These are phyloP conservation scores for Taurulus bubalis DNA, from an alignment of 2,113 vertebrate species.

Conservation along the genomic window DNA sequence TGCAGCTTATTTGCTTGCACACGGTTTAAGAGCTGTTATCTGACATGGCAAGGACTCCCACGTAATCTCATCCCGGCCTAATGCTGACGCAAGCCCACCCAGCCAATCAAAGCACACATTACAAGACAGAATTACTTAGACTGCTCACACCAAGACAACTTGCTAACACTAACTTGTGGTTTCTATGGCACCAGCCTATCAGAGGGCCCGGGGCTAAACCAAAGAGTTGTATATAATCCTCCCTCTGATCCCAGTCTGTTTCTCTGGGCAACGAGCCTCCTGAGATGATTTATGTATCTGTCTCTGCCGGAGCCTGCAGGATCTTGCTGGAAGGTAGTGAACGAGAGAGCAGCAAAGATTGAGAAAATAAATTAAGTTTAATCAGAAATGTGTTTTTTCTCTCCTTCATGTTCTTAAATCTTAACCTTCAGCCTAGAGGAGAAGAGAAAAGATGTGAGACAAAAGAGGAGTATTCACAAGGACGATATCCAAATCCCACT, in stretches of 20 bases:
- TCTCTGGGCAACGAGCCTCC: constrained; percentile 67
- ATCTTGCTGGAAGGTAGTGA: constrained; percentile 63
- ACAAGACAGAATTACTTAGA: constrained; percentile 12
- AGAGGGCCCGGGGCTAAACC: constrained; percentile 48
- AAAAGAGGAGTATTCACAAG: constrained; percentile 46
- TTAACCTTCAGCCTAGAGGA: constrained; percentile 30
- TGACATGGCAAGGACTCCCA: constrained; percentile 30
- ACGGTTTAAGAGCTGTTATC: constrained; percentile 30
- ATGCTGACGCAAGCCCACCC: constrained; percentile 18
- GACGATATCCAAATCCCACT: constrained; percentile 60
- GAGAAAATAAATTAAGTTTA: constrained; percentile 59
- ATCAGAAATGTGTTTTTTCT: constrained; percentile 34
- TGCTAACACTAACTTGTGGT: constrained; percentile 44
- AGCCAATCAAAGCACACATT: constrained; percentile 31
- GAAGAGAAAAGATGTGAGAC: constrained; percentile 20
- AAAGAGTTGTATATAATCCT: constrained; percentile 67
- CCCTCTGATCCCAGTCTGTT: constrained; percentile 63
- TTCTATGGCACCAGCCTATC: constrained; percentile 60
- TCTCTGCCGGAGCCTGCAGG: constrained; percentile 55
- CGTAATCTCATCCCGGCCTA: constrained; percentile 8
- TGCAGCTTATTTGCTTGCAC: constrained; percentile 3
- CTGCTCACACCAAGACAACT: constrained; percentile 21
- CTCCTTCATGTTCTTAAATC: constrained; percentile 14
- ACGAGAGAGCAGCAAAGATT: constrained; percentile 22
- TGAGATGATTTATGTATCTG: constrained; percentile 72